Base-by-base conservation (phyloP, 2,888 invertebrate genomes). In the Himalopsyche kuldschensis region DNA sequence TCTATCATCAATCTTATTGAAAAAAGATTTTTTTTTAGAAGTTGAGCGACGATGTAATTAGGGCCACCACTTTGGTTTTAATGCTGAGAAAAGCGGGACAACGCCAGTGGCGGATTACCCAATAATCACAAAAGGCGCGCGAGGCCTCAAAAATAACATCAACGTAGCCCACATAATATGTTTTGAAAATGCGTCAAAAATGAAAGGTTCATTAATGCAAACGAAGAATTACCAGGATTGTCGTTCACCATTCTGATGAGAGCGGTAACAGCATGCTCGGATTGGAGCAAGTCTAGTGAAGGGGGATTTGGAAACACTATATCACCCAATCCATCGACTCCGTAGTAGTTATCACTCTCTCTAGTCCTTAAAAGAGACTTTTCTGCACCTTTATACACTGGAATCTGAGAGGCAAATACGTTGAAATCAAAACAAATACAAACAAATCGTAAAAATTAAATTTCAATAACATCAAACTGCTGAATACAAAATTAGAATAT, bases 241-340 rank as follows among this genome's bases (percentile, higher is more conserved):
- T 90, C 89, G 78, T 92, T 91, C 4, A 94, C 93, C 76, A 95
- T 88, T 84, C 93, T 90, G 75, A 93, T 89, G 20, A 96, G 90
- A 6, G 93, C 94, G 8, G 90, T 88, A 0, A 94, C 93, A 0
- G 95, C 95, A 86, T 92, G 92, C 85, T 93, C 91, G 0, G 89
- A 88, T 85, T 93, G 89, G 0, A 93, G 89, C 80, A 92, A 88
- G 41, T 90, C 90, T 4, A 88, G 88, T 80, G 91, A 89, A 0
- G 91, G 90, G 4, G 90, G 88, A 1, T 89, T 89, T 0, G 90
- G 90, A 10, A 89, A 89, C 0, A 90, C 91, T 11, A 91, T 90
- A 88, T 95, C 95, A 1, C 95, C 95, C 84, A 96, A 93, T 2
- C 96, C 96, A 89, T 96, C 96, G 30, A 88, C 87, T 0, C 96